Percentiles rank a stretch among this genome's conserved stretches.
phyloP scores from a whole-genome alignment of 2,888 invertebrate genomes.

The Idaea biselata region DNA sequence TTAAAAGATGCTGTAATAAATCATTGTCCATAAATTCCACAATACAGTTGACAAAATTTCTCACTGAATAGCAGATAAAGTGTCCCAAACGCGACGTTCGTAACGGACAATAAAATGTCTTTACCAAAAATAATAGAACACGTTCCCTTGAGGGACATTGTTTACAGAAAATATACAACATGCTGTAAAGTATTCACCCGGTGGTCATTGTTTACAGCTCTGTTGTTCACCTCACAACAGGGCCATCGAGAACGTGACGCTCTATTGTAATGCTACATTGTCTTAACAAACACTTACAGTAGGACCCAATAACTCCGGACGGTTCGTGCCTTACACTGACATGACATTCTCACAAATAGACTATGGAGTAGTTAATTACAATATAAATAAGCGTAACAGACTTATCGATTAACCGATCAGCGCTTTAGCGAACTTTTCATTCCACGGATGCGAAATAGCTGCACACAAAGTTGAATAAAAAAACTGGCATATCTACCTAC shows the following conservation, averaged over 20 bases:
- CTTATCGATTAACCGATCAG: conserved; percentile 44
- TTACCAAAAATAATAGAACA: conserved; percentile 50
- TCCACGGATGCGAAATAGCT: conserved; percentile 44
- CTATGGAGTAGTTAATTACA: conserved; percentile 48
- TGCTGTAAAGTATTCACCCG: conserved; percentile 53
- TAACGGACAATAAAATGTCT: conserved; percentile 53
- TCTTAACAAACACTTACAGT: conserved; percentile 46
- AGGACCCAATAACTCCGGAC: conserved; percentile 57
- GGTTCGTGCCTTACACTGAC: conserved; percentile 46
- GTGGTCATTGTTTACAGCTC: conserved; percentile 55
- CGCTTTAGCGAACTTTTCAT: conserved; percentile 77
- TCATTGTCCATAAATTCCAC: conserved; percentile 65
- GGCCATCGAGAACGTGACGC: conserved; percentile 27
- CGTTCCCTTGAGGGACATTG: conserved; percentile 40
- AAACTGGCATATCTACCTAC: conserved; percentile 3
- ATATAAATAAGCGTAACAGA: conserved; percentile 70
- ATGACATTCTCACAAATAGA: conserved; percentile 50
- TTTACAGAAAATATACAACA: conserved; percentile 61
- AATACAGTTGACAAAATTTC: conserved; percentile 58
- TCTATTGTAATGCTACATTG: conserved; percentile 44
- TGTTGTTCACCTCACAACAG: conserved; percentile 31
- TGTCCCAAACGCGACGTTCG: conserved; percentile 47
- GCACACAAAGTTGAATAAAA: conserved; percentile 12
- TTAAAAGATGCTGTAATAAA: conserved; percentile 56
- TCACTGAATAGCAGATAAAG: conserved; percentile 32